phyloP scores from a whole-genome alignment of 2,113 vertebrate species.

The mouse (Mus musculus) region DNA sequence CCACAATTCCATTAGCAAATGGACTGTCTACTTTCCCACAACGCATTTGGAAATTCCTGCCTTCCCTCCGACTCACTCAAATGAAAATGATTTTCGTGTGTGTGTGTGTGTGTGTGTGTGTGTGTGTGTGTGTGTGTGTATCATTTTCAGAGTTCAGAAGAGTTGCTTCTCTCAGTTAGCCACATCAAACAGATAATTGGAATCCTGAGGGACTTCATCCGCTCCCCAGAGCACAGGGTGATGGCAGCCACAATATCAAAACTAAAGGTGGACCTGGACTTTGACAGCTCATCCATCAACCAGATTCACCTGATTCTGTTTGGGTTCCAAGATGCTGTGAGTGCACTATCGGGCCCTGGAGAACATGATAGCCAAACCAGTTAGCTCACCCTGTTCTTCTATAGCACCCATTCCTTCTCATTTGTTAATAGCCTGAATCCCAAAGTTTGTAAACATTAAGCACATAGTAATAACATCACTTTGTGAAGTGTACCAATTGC shows the following conservation, averaged over 20 bases:
- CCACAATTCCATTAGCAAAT: neutral
- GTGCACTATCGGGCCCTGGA: slow-evolving; percentile 56
- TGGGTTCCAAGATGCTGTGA: slow-evolving; percentile 97
- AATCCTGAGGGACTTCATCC: slow-evolving; percentile 96
- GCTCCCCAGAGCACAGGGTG: slow-evolving; percentile 93
- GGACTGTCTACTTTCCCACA: neutral
- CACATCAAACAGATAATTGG: slow-evolving; percentile 97
- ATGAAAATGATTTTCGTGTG: neutral
- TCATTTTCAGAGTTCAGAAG: slow-evolving; percentile 90
- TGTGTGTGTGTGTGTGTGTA: neutral
- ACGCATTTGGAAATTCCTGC: neutral
- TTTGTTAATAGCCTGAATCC: neutral
- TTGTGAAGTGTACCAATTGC: neutral
- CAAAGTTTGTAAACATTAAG: neutral
- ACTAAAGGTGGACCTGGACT: slow-evolving; percentile 95
- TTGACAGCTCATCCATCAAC: slow-evolving; percentile 95
- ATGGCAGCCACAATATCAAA: slow-evolving; percentile 96
- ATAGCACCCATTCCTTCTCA: neutral
- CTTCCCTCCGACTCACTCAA: neutral
- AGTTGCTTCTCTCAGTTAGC: slow-evolving; percentile 91
- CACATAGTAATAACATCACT: neutral
- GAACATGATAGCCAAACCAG: neutral
- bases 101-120: neutral
- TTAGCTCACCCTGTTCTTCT: neutral
- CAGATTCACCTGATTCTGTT: slow-evolving; percentile 97